Conservation (phyloP, 2,888 invertebrate species). For the Corbicula japonica region DNA sequence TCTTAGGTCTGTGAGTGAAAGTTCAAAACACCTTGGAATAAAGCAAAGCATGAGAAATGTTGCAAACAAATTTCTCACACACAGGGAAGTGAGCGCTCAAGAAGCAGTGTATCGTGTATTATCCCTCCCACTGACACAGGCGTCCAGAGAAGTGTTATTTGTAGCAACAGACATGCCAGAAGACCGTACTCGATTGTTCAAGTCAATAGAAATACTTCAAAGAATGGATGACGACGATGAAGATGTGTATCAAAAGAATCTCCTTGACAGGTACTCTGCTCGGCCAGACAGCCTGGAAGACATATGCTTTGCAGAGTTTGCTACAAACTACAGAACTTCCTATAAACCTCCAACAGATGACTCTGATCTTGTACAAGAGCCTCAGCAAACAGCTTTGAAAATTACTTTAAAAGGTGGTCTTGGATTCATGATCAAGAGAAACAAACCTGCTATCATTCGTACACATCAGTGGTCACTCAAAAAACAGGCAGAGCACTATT, state of each 20-base stretch:
- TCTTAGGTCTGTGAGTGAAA: conserved; percentile 41
- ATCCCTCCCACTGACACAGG: conserved; percentile 40
- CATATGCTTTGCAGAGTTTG: conserved; percentile 40
- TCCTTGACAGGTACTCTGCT: conserved; percentile 36
- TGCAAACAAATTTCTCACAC: conserved; percentile 55
- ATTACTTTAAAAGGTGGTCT: conserved; percentile 32
- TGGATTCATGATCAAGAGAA: conserved; percentile 36
- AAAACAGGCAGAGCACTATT: conserved; percentile 53
- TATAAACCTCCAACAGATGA: conserved; percentile 4
- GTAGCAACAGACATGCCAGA: conserved; percentile 53
- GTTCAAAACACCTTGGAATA: conserved; percentile 23
- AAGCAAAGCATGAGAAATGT: conserved; percentile 45
- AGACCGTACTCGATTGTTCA: conserved; percentile 47
- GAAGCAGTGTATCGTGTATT: conserved; percentile 56
- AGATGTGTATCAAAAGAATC: conserved; percentile 20
- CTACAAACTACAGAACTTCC: conserved; percentile 11
- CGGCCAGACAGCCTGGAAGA: conserved; percentile 33
- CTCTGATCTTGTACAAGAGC: conserved; percentile 10
- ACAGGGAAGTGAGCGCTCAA: conserved; percentile 59
- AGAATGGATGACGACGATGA: conserved; percentile 54
- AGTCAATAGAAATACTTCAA: conserved; percentile 39
- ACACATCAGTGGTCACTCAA: conserved; percentile 49
- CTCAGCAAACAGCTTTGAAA: conserved; percentile 9
- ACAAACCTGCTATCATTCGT: conserved; percentile 46
- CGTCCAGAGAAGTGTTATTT: conserved; percentile 46